Evolutionary conservation across 2,113 vertebrate species (phyloP), one percentile per base, ranked within the genome.

Genomic region (Macrotus californicus): DNA sequence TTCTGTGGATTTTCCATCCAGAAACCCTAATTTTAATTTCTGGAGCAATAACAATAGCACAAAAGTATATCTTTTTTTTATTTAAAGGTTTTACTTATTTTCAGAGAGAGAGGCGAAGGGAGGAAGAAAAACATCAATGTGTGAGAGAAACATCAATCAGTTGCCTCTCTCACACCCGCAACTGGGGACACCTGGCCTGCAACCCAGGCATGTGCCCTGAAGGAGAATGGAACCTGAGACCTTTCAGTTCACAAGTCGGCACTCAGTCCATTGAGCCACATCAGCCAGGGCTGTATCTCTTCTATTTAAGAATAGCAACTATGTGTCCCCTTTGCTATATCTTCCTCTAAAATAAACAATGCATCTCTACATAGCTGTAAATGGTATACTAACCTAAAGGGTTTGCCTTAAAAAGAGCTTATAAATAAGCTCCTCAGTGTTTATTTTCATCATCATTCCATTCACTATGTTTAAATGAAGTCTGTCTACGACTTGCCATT

Each of bases 231-330:
- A 59, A 59, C 56, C 10, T 10, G 56, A 26, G 56, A 59, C 24
- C 24, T 26, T 26, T 59, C 54, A 56, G 21, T 56, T 56, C 7
- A 7, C 21, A 56, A 9, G 54, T 21, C 52, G 52, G 52, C 52
- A 54, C 52, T 54, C 52, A 54, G 9, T 56, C 54, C 54, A 56
- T 9, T 22, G 54, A 56, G 54, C 56, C 22, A 59, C 56, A 59
- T 11, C 59, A 61, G 59, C 24, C 10, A 61, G 24, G 24, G 59
- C 26, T 61, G 24, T 24, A 21, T 52, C 26, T 52, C 50, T 92
- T 83, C 67, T 82, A 46, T 18, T 82, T 80, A 85, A 91, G 93
- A 91, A 89, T 0, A 96, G 24, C 43, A 93, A 50, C 54, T 87
- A 43, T 41, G 29, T 54, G 77, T 89, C 31, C 73, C 41, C 48